phyloP scores from a whole-genome alignment of 2,113 vertebrate genomes.

The Cyphomyrus discorhynchus region DNA sequence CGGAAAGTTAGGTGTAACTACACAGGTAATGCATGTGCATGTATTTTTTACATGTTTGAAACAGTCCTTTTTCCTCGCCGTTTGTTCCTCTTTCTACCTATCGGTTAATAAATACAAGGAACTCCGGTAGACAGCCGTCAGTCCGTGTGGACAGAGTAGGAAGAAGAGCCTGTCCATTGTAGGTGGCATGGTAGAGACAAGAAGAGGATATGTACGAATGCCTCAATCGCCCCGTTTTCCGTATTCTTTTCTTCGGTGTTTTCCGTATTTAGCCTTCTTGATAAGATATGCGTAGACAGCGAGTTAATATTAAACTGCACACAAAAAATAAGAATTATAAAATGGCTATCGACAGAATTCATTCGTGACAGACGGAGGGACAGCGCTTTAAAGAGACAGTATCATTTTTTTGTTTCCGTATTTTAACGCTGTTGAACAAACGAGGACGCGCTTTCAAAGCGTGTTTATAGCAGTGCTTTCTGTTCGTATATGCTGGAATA shows the following conservation, averaged over 20 bases:
- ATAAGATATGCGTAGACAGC: background rate
- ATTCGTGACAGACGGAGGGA: conserved; percentile 41
- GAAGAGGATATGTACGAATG: background rate
- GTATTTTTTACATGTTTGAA: conserved; percentile 25
- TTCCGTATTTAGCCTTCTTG: background rate
- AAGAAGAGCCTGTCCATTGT: conserved; percentile 59
- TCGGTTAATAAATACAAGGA: conserved; percentile 33
- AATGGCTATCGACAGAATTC: conserved; percentile 34
- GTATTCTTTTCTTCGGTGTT: background rate
- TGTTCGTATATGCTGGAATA: background rate
- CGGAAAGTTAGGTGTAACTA: conserved; percentile 53
- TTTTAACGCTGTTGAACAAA: conserved; percentile 18
- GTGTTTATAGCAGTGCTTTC: background rate
- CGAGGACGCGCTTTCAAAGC: background rate
- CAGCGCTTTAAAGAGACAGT: conserved; percentile 60
- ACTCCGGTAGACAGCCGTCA: conserved; percentile 39
- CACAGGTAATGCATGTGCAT: conserved; percentile 59
- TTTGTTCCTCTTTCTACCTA: conserved; percentile 2
- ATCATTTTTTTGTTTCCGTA: conserved; percentile 42
- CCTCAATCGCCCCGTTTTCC: background rate
- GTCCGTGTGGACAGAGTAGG: conserved; percentile 52
- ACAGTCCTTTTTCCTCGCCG: conserved; percentile 16
- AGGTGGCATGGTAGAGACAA: conserved; percentile 41
- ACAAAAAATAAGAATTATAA: conserved; percentile 17
- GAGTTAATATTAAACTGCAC: conserved; percentile 1